Evolutionary conservation across 2,113 vertebrate species (phyloP), one percentile per base, ranked within the genome.

Genomic region (Opisthocomus hoazin): DNA sequence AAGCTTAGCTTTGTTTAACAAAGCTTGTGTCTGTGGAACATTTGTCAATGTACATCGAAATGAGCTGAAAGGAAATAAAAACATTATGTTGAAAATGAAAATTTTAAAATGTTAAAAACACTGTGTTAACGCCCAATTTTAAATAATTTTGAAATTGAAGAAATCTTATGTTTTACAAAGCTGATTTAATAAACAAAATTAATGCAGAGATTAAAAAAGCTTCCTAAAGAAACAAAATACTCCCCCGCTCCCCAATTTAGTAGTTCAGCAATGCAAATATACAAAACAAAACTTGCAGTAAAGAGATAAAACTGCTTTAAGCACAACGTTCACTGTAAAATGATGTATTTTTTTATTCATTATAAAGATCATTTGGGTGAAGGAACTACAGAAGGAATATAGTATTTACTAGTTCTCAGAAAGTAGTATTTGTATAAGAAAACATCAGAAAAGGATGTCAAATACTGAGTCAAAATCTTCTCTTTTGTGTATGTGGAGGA

Each of bases 1-100:
- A 82, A 99, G 99, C 22, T 99, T 98, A 79, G 99, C 99, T 98
- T 99, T 99, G 95, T 99, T 99, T 96, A 99, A 97, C 85, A 99
- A 97, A 68, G 99, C 98, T 97, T 99, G 99, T 20, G 99, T 99
- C 94, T 99, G 99, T 23, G 99, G 99, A 93, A 99, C 98, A 97
- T 98, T 99, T 87, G 98, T 99, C 97, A 99, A 92, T 11, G 99
- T 99, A 79, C 99, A 99, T 56, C 99, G 98, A 98, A 99, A 99
- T 3, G 99, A 99, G 85, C 99, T 99, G 98, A 77, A 94, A 92
- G 50, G 39, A 90, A 95, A 90, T 43, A 56, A 27, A 64, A 51
- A 54, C 1, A 37, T 89, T 16, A 94, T 15, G 6, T 46, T 60
- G 34, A 60, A 95, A 87, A 48, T 2, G 12, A 66, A 69, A 69